These are phyloP conservation scores for Rhinogobio ventralis DNA, from an alignment of 2,797 vertebrate species.

Conservation along the genomic window DNA sequence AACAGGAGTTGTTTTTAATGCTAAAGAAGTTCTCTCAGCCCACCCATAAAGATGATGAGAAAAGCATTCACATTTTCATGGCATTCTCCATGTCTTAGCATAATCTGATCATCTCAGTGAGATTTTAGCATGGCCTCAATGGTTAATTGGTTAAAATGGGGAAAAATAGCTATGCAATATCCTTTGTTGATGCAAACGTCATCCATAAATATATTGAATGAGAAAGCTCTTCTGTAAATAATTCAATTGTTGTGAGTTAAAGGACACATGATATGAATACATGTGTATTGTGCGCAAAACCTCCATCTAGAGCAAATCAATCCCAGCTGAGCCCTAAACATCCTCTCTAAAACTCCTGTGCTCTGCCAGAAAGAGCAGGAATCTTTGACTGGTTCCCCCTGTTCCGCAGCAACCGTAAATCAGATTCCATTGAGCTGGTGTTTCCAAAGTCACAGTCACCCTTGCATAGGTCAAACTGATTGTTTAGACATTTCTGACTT, in stretches of 20 bases:
- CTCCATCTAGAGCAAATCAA: slow-evolving; percentile 30
- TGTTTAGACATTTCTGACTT: not conserved
- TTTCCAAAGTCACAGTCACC: not conserved
- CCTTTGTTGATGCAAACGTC: not conserved
- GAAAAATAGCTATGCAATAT: not conserved
- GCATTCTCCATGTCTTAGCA: not conserved
- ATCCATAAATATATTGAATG: not conserved
- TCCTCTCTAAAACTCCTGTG: not conserved
- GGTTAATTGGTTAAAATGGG: not conserved
- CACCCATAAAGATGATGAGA: slow-evolving; percentile 13
- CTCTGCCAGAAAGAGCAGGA: slow-evolving; percentile 3
- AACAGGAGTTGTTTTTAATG: not conserved
- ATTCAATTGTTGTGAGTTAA: not conserved
- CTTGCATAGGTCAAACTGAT: not conserved
- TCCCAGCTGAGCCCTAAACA: slow-evolving; percentile 36
- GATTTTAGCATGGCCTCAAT: slow-evolving; percentile 7
- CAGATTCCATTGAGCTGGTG: not conserved
- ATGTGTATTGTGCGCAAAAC: not conserved
- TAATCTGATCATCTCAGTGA: not conserved
- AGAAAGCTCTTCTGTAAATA: not conserved
- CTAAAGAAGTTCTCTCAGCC: slow-evolving; percentile 14
- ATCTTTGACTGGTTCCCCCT: not conserved
- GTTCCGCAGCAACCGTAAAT: slow-evolving; percentile 3
- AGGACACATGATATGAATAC: not conserved
- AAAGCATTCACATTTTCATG: slow-evolving; percentile 6